A percentile compares a stretch with the other conserved stretches of the same genome.
Conservation (phyloP, 2,797 vertebrate genomes). For the Varecia variegata region DNA sequence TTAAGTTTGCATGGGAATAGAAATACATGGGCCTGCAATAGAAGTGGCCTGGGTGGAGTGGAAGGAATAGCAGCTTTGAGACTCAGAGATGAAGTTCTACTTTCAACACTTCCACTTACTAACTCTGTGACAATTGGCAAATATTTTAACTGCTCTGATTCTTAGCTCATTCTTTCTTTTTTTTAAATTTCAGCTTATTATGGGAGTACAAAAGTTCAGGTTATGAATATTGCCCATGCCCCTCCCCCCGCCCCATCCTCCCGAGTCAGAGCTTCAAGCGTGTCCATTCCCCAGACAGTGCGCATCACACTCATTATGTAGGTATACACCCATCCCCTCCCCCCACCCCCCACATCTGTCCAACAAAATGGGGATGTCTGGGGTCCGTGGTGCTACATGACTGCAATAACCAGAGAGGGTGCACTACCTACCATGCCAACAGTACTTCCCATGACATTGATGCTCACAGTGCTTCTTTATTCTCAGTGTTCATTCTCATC, state of each 20-base stretch:
- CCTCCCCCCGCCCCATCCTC: too few relatives aligned
- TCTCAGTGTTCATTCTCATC: neutral
- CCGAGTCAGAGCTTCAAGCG: too few relatives aligned
- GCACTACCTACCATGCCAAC: fast-evolving
- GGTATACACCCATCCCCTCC: too few relatives aligned
- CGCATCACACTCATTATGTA: too few relatives aligned
- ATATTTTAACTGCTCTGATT: neutral
- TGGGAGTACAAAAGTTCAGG: too few relatives aligned
- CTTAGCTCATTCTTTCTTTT: neutral
- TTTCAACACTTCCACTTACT: neutral
- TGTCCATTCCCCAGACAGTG: too few relatives aligned
- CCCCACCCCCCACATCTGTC: too few relatives aligned
- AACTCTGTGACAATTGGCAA: neutral
- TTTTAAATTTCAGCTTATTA: too few relatives aligned
- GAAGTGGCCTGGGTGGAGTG: neutral
- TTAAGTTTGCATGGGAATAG: neutral
- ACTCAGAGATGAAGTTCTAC: neutral
- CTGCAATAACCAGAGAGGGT: neutral
- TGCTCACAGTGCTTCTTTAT: neutral
- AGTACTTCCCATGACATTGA: neutral
- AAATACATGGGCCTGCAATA: neutral
- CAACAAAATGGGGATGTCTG: neutral
- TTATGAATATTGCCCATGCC: too few relatives aligned
- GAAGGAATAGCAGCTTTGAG: neutral
- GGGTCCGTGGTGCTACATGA: neutral